Evolutionary conservation across 2,888 invertebrate species (phyloP), one percentile per base, ranked within the genome.

Genomic region (Branchellion lobata): DNA sequence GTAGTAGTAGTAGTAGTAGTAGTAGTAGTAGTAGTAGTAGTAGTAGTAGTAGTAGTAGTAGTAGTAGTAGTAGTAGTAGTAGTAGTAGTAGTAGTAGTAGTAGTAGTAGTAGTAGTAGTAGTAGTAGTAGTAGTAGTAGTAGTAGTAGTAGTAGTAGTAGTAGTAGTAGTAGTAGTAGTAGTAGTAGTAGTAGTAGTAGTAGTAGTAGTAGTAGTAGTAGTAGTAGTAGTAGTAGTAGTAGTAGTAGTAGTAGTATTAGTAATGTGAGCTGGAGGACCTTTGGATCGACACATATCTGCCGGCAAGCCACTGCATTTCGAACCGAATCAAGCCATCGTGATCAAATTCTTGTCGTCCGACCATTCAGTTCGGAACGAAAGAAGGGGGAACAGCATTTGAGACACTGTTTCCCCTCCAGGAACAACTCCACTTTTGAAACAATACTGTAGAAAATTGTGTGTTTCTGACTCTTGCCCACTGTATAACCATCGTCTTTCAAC

Each of bases 21-120:
- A 69, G 76, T 76, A 65, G 61, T 76, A 76, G 61, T 76, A 65
- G 76, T 76, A 76, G 76, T 76, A 65, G 76, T 76, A 76, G 76
- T 76, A 65, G 76, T 76, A 69, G 76, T 69, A 65, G 76, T 76
- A 76, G 76, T 76, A 0, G 76, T 76, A 76, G 76, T 76, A 2
- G 76, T 76, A 76, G 76, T 76, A 65, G 76, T 76, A 76, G 76
- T 76, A 2, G 76, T 76, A 69, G 76, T 76, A 65, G 65, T 65
- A 65, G 65, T 65, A 65, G 65, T 65, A 65, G 65, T 65, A 65
- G 65, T 65, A 65, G 51, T 53, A 75, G 76, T 53, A 75, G 40
- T 75, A 40, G 76, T 53, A 75, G 40, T 53, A 53, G 51, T 53
- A 40, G 72, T 72, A 72, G 72, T 72, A 72, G 72, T 14, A 72